Conservation (phyloP, 2,797 vertebrate genomes). For the Prunella strophiata region DNA sequence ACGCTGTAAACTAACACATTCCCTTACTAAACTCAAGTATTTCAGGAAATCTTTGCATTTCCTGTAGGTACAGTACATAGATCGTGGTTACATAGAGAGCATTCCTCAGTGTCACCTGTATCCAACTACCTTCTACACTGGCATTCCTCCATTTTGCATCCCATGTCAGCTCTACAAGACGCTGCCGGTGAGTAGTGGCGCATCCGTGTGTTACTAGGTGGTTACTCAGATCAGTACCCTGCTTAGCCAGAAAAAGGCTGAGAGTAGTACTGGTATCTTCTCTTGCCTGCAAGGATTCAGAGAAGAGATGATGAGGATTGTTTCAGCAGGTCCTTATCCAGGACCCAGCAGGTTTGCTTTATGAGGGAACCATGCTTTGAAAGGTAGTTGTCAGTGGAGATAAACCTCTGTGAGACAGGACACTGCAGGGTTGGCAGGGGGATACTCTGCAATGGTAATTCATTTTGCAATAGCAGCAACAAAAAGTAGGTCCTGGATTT, state of each 20-base stretch:
- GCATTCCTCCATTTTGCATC: constrained; percentile 87
- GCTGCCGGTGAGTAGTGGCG: constrained; percentile 81
- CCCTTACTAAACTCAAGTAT: background rate
- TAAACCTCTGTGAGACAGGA: background rate
- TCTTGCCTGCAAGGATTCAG: background rate
- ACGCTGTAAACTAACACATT: rapidly evolving
- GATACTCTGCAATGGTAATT: background rate
- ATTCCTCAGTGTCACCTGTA: constrained; percentile 90
- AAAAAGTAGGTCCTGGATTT: background rate
- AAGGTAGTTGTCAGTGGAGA: background rate
- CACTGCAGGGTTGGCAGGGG: background rate
- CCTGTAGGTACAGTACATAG: constrained; percentile 87
- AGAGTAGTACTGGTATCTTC: background rate
- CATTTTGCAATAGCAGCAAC: background rate
- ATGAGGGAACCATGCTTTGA: background rate
- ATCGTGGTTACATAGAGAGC: constrained; percentile 86
- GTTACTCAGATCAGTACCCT: background rate
- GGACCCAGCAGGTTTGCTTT: background rate
- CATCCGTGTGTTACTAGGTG: background rate
- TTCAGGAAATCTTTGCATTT: background rate
- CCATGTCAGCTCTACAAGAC: constrained; percentile 86
- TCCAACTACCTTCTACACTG: constrained; percentile 83
- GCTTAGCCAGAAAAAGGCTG: background rate
- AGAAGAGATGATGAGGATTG: background rate
- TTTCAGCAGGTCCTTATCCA: background rate